Base-by-base conservation (phyloP, 2,113 vertebrate species). In the Strix aluco region DNA sequence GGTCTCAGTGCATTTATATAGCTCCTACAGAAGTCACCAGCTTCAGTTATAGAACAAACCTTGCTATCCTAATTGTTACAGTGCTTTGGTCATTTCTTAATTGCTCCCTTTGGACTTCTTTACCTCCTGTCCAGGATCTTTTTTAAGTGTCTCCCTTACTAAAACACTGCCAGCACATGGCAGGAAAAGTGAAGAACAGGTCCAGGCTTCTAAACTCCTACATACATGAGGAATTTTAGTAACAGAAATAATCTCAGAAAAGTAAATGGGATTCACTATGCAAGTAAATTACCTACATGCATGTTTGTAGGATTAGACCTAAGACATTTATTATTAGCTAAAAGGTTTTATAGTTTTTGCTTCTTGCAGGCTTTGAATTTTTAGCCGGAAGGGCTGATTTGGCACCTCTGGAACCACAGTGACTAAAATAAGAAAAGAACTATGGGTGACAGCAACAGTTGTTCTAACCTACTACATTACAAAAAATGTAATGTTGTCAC, bases 11-110 rank as follows among this genome's bases (percentile, higher is more conserved):
- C 86, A 52, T 83, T 96, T 95, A 85, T 92, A 67, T 29, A 88
- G 84, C 86, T 94, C 72, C 65, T 94, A 54, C 89, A 98, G 96
- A 92, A 97, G 84, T 94, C 84, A 94, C 83, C 78, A 62, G 88
- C 88, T 97, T 96, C 90, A 96, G 95, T 77, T 96, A 86, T 59
- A 89, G 73, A 92, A 73, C 81, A 94, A 96, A 82, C 75, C 86
- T 94, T 95, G 82, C 94, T 96, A 32, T 95, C 67, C 54, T 78
- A 65, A 94, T 80, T 86, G 89, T 94, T 92, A 61, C 67, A 93
- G 51, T 58, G 58, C 73, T 97, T 96, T 81, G 75, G 51, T 80
- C 65, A 67, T 73, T 87, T 90, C 90, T 84, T 96, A 88, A 95
- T 92, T 96, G 65, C 73, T 96, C 81, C 54, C 22, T 89, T 92